Base-by-base conservation (phyloP, 1,140 invertebrate genomes). In the Scaptodrosophila lebanonensis region DNA sequence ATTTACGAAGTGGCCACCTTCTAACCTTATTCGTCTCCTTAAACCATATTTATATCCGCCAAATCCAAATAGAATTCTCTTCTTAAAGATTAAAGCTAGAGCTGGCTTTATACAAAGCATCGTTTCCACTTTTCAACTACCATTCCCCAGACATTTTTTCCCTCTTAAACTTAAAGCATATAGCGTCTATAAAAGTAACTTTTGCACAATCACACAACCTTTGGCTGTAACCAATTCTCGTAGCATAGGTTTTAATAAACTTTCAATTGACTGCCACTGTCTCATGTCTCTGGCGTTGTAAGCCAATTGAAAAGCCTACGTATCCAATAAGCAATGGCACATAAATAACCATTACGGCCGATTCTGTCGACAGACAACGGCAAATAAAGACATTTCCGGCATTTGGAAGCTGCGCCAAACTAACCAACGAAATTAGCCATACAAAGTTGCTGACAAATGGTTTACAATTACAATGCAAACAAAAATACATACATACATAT, bases 331-430 rank as follows among this genome's bases (percentile, higher is more conserved):
- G 57, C 45, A 66, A 60, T 51, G 57, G 50, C 44, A 70, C 59
- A 62, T 62, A 62, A 57, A 50, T 57, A 50, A 44, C 44, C 44
- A 52, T 60, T 57, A 64, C 44, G 50, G 58, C 63, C 44, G 33
- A 69, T 43, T 62, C 61, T 69, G 18, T 8, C 40, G 38, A 44
- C 39, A 68, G 40, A 62, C 53, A 50, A 71, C 58, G 68, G 52
- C 58, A 77, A 79, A 79, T 79, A 73, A 73, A 82, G 68, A 82
- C 69, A 66, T 79, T 69, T 82, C 68, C 69, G 73, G 60, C 68
- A 72, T 62, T 59, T 50, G 12, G 13, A 48, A 50, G 54, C 49
- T 59, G 40, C 15, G 6, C 32, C n/a, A 11, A 27, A 39, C 33
- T 43, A 16, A 36, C 17, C n/a, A 27, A 35, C 49, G 40, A 65